These are phyloP conservation scores for Pitta sordida DNA, from an alignment of 2,113 vertebrate genomes.

Conservation along the genomic window DNA sequence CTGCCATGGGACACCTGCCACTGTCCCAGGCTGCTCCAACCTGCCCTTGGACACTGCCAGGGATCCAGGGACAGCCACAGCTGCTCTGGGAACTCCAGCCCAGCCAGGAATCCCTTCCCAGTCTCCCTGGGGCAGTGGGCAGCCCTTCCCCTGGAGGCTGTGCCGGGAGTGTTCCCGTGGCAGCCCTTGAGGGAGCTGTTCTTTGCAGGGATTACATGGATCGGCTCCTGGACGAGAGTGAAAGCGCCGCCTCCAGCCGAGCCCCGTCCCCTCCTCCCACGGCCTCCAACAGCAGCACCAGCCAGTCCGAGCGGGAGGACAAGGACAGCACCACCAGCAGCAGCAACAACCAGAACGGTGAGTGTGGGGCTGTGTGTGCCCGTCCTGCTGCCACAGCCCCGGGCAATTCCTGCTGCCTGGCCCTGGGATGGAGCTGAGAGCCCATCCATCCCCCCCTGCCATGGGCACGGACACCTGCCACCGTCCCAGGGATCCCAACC, in stretches of 20 bases:
- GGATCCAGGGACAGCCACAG: background rate
- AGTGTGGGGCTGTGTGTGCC: slow-evolving; percentile 4
- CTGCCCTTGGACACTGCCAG: background rate
- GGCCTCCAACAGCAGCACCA: slow-evolving; percentile 86
- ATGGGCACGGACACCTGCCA: background rate
- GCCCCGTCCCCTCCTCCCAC: slow-evolving; percentile 86
- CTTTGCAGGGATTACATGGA: slow-evolving; percentile 92
- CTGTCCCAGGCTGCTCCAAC: background rate
- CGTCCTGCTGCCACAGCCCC: no score
- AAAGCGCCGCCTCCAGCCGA: slow-evolving; percentile 86
- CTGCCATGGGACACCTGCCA: background rate
- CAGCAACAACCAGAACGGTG: slow-evolving; percentile 86
- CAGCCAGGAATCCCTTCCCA: background rate
- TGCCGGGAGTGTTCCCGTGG: no score
- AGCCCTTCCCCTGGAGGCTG: rapidly evolving
- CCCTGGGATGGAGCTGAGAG: no score
- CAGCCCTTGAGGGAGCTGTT: background rate
- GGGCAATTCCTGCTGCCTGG: background rate
- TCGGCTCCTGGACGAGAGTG: slow-evolving; percentile 88
- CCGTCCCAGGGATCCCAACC: rapidly evolving
- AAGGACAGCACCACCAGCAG: slow-evolving; percentile 59
- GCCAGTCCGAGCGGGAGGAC: slow-evolving; percentile 87
- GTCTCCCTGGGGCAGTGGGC: rapidly evolving
- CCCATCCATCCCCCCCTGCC: background rate
- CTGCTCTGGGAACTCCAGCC: background rate